Percentiles rank a stretch among this genome's conserved stretches.
These are phyloP conservation scores for Melopsittacus undulatus DNA, from an alignment of 2,797 vertebrate genomes.

Conservation along the genomic window DNA sequence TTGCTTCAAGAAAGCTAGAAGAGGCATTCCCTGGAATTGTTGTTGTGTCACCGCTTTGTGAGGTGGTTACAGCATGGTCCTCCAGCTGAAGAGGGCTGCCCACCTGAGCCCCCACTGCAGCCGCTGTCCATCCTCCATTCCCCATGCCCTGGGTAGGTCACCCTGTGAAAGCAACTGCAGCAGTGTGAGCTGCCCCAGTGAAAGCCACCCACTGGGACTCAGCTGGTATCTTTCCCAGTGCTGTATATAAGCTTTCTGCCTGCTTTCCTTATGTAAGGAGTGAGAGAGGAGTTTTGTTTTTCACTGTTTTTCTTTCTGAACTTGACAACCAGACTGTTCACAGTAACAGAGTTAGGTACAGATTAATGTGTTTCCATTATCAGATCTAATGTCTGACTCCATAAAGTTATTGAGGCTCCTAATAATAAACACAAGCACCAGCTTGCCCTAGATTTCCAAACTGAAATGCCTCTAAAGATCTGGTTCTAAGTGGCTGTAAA, in stretches of 20 bases:
- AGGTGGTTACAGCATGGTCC: neutral
- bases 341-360: neutral
- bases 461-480: neutral
- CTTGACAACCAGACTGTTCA: neutral
- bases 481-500: neutral
- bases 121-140: fast-evolving
- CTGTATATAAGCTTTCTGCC: neutral
- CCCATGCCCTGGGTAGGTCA: neutral
- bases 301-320: neutral
- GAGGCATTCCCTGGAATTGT: neutral
- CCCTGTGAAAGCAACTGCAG: neutral
- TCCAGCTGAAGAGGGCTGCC: neutral
- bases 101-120: neutral
- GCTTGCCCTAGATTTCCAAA: neutral
- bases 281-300: neutral
- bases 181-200: neutral
- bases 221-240: neutral
- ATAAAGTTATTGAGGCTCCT: neutral
- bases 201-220: neutral
- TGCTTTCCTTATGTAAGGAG: neutral
- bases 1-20: neutral
- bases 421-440: neutral
- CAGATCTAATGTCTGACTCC: neutral
- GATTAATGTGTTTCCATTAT: neutral
- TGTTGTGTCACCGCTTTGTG: neutral